These are phyloP conservation scores for Mastomys natalensis DNA, from an alignment of 2,113 vertebrate genomes.

Conservation along the genomic window DNA sequence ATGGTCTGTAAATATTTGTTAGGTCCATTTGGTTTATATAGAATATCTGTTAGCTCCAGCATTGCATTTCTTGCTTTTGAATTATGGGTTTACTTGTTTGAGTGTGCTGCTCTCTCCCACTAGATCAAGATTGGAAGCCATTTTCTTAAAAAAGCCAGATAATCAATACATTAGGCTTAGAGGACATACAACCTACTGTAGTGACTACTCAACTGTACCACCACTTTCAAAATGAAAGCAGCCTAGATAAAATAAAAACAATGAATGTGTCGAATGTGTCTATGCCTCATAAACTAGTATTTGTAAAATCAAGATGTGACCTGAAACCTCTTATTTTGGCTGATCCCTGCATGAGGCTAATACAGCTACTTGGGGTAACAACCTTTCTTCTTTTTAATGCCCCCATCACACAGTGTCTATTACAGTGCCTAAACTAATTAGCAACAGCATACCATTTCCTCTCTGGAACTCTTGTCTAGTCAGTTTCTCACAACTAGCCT, in stretches of 20 bases:
- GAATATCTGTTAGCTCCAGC: neutral
- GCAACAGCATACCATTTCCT: neutral
- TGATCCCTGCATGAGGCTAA: neutral
- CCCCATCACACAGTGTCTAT: slow-evolving; percentile 57
- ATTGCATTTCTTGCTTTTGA: neutral
- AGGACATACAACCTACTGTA: neutral
- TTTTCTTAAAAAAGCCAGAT: neutral
- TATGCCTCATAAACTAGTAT: neutral
- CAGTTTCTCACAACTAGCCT: neutral
- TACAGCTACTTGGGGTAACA: neutral
- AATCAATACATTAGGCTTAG: neutral
- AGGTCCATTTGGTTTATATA: neutral
- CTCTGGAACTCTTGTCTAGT: neutral
- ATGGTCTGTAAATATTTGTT: neutral
- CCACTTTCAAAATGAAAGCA: neutral
- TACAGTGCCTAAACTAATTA: slow-evolving; percentile 61
- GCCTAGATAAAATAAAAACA: neutral
- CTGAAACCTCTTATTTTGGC: neutral
- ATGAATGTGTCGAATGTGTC: neutral
- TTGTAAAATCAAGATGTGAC: neutral
- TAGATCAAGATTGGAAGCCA: neutral
- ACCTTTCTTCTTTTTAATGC: neutral
- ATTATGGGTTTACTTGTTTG: neutral
- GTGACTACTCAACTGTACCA: neutral
- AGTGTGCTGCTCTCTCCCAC: neutral